A percentile compares a stretch with the other conserved stretches of the same genome.
phyloP scores from a whole-genome alignment of 2,888 invertebrate species.

The Ellobium chinense region DNA sequence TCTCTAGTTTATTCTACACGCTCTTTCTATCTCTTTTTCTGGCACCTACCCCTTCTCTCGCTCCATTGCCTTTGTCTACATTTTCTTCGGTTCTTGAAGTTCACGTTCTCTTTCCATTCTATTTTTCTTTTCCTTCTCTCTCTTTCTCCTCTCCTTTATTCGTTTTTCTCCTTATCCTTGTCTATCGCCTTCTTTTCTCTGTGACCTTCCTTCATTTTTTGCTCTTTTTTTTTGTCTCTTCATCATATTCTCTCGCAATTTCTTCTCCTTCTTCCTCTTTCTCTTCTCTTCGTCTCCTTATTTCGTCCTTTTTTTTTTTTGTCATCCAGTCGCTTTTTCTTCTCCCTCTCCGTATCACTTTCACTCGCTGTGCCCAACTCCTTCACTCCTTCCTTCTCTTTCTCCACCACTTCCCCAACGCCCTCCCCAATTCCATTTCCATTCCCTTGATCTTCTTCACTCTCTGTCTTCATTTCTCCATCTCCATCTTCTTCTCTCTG shows the following conservation, averaged over 20 bases:
- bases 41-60: not conserved
- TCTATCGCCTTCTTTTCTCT: not conserved
- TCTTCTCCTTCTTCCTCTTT: slow-evolving; percentile 28
- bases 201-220: not conserved
- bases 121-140: not conserved
- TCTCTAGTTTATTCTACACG: no score
- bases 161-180: not conserved
- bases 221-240: not conserved
- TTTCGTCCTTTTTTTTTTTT: not conserved
- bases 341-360: not conserved
- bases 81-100: not conserved
- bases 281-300: slow-evolving; percentile 9
- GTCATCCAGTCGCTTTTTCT: not conserved
- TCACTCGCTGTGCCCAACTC: not conserved
- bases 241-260: not conserved
- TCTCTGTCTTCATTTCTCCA: not conserved
- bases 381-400: not conserved
- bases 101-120: not conserved
- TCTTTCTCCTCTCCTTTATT: not conserved
- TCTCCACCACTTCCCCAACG: not conserved
- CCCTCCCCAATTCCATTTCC: not conserved
- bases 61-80: not conserved
- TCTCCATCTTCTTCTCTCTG: not conserved
- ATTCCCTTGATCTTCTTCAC: not conserved
- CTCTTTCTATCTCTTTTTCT: not conserved